phyloP scores from a whole-genome alignment of 2,888 invertebrate species.

The Cancer borealis region DNA sequence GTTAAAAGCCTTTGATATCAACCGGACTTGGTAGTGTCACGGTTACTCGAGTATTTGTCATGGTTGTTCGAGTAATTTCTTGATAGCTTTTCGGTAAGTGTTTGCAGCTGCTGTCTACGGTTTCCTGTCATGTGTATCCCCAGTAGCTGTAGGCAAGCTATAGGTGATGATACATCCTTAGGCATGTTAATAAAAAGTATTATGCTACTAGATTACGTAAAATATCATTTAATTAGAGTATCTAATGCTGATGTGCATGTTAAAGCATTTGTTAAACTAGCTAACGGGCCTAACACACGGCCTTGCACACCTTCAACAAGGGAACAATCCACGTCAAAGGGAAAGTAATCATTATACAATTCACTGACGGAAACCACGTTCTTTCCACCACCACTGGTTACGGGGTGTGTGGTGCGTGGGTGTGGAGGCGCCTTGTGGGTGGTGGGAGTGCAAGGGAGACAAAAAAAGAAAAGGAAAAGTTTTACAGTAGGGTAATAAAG shows the following conservation, averaged over 20 bases:
- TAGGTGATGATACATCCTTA: background rate
- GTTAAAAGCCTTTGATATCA: background rate
- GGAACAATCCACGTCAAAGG: background rate
- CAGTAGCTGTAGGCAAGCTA: background rate
- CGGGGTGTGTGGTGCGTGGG: too few species aligned
- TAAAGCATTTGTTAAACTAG: background rate
- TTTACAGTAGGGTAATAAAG: background rate
- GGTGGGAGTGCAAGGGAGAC: background rate
- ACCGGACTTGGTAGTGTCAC: background rate
- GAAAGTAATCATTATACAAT: too few species aligned
- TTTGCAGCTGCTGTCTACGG: background rate
- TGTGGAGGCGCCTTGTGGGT: too few species aligned
- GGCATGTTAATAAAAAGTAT: background rate
- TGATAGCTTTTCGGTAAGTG: background rate
- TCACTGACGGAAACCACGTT: too few species aligned
- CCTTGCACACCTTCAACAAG: background rate
- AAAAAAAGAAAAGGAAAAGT: background rate
- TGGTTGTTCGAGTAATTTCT: too few species aligned
- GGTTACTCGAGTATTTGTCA: background rate
- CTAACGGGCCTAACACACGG: background rate
- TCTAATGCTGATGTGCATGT: background rate
- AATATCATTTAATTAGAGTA: background rate
- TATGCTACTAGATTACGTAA: background rate
- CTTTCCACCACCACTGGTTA: too few species aligned
- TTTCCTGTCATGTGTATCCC: background rate